Base-by-base conservation (phyloP, 2,888 invertebrate genomes). In the Campoplex nolae region DNA sequence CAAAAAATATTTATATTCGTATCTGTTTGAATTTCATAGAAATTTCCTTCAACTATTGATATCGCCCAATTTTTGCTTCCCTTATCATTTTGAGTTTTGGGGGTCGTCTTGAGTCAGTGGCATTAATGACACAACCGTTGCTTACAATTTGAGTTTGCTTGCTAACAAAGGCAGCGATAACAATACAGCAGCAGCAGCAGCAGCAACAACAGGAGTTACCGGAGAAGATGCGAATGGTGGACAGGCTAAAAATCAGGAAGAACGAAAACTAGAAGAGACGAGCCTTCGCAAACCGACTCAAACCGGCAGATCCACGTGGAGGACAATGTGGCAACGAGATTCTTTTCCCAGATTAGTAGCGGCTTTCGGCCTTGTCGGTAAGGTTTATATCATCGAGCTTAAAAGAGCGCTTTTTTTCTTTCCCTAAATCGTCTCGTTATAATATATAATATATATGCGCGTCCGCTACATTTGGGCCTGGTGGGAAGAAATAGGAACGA, bases 311-410 rank as follows among this genome's bases (percentile, higher is more conserved):
- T 93, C 92, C 86, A 89, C 91, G 88, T 93, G 92, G 93, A 93
- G 90, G 89, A 88, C 90, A 80, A 90, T 92, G 90, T 93, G 93
- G 93, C 91, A 92, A 88, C 91, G 91, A 89, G 92, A 93, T 84
- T 89, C 89, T 86, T 93, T 93, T 89, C 93, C 92, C 88, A 90
- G 93, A 89, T 91, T 92, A 91, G 89, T 93, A 87, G 90, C 93
- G 88, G 92, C 93, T 90, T 93, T 92, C 89, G 93, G 93, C 89
- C 91, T 93, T 87, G 88, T 93, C 89, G 93, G 92, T 93, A 93
- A 93, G 93, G 91, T 86, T 91, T 86, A 88, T 86, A 88, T 62
- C 16, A 62, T 51, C 78, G 71, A 85, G 88, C 82, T 88, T 79
- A 81, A 58, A 23, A 83, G 67, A 84, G 58, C 35, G 32, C n/a